Base-by-base conservation (phyloP, 2,113 vertebrate species). In the Macquaria ambigua region DNA sequence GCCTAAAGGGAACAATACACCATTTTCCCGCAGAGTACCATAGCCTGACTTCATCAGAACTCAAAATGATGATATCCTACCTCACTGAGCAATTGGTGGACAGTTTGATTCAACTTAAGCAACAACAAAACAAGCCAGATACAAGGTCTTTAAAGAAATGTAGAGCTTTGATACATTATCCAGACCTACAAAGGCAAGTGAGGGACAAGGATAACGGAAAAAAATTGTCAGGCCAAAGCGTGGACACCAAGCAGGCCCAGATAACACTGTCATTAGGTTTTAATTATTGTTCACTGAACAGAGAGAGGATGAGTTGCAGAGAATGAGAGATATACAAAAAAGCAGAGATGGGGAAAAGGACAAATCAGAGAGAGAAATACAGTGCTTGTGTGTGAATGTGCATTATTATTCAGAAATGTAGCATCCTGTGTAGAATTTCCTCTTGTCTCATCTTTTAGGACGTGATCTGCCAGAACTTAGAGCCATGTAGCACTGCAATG, bases 161-260 rank as follows among this genome's bases (percentile, higher is more conserved):
- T 39, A 23, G 61, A 52, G 39, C 61, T 74, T 23, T 23, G 15
- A 77, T 81, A 77, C 88, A 89, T 53, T 74, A 63, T 77, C 73
- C 72, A 77, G 87, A 59, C 25, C 41, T 39, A 66, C 28, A 48
- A 66, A 81, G 50, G 50, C 50, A 77, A 77, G 55, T 21, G 48
- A 15, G 1, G n/a, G 37, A 56, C 56, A 70, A 75, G 64, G 58
- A 70, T 43, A 77, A 58, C 20, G 23, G 41, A 20, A 39, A 58
- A 37, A 58, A 16, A 5, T 14, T 31, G 55, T 72, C 34, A 76
- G 34, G 74, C 70, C n/a, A 55, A 28, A 80, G 64, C 25, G 68
- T 0, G 0, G 46, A 76, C 34, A 79, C 62, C 71, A 69, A 50
- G 21, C 77, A 81, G 62, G 34, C 39, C 66, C 23, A 71, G 55